A percentile compares a stretch with the other conserved stretches of the same genome.
These are phyloP conservation scores for Dicyrtomina minuta DNA, from an alignment of 2,888 invertebrate genomes.

Conservation along the genomic window DNA sequence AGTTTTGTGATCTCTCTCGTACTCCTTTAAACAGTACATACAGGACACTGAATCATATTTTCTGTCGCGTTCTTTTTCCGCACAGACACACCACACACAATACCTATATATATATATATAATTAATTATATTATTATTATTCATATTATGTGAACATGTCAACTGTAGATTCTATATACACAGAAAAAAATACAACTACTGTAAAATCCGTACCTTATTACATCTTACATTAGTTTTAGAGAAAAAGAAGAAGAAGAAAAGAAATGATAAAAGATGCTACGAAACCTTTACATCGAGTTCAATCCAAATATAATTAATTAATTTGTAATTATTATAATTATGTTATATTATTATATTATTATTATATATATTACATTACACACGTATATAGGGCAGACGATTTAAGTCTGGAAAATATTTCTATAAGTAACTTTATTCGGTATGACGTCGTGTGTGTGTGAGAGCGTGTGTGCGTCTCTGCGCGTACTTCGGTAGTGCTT, in stretches of 20 bases:
- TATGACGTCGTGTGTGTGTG: no score
- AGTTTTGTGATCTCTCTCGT: slow-evolving; percentile 44
- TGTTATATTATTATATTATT: no score
- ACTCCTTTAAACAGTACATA: slow-evolving; percentile 23
- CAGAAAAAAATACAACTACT: slow-evolving; percentile 9
- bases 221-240: background rate
- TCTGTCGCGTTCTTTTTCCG: slow-evolving; percentile 9
- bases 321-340: no score
- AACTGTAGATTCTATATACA: background rate
- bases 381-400: no score
- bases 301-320: background rate
- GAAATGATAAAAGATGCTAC: slow-evolving; percentile 6
- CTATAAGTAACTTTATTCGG: no score
- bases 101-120: slow-evolving; percentile 1
- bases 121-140: background rate
- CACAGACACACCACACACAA: slow-evolving; percentile 18
- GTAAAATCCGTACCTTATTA: slow-evolving; percentile 29
- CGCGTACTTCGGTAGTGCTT: no score
- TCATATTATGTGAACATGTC: background rate
- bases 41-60: slow-evolving; percentile 20
- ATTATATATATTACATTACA: no score
- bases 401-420: no score
- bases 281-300: slow-evolving; percentile 15
- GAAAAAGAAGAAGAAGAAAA: background rate
- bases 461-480: no score